These are phyloP conservation scores for Celastrina argiolus DNA, from an alignment of 2,888 invertebrate species.

Conservation along the genomic window DNA sequence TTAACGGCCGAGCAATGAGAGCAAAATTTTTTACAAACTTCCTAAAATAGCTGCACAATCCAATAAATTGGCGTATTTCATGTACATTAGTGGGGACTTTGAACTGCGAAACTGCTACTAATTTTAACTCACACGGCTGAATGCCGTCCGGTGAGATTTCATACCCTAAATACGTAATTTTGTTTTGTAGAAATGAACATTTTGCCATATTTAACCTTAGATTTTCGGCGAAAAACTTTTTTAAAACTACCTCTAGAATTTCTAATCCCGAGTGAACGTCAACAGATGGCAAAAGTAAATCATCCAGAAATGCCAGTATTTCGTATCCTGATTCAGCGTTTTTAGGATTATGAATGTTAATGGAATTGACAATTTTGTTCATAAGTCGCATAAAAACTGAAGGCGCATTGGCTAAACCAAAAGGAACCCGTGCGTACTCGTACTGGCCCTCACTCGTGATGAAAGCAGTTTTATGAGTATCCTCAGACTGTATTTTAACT, in stretches of 20 bases:
- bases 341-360: too few species aligned
- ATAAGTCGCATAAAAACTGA: conserved; percentile 33
- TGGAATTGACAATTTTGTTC: conserved; percentile 26
- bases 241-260: conserved; percentile 27
- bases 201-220: conserved; percentile 37
- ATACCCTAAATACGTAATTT: conserved; percentile 35
- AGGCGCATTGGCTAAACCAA: conserved; percentile 35
- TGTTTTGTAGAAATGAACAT: conserved; percentile 36
- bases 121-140: conserved; percentile 33
- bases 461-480: conserved; percentile 35
- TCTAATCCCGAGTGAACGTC: conserved; percentile 30
- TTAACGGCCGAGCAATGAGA: conserved; percentile 35
- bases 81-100: conserved; percentile 35
- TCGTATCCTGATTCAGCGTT: not conserved
- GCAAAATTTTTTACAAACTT: conserved; percentile 40
- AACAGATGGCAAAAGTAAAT: conserved; percentile 12
- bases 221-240: conserved; percentile 27
- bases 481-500: conserved; percentile 26
- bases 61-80: conserved; percentile 38
- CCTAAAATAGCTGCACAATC: conserved; percentile 38
- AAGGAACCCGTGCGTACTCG: conserved; percentile 34
- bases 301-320: conserved; percentile 4
- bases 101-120: conserved; percentile 33
- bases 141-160: conserved; percentile 34
- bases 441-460: conserved; percentile 34